Evolutionary conservation across 1,140 invertebrate species (phyloP), one percentile per base, ranked within the genome.

Genomic region (Holotrichia oblita): DNA sequence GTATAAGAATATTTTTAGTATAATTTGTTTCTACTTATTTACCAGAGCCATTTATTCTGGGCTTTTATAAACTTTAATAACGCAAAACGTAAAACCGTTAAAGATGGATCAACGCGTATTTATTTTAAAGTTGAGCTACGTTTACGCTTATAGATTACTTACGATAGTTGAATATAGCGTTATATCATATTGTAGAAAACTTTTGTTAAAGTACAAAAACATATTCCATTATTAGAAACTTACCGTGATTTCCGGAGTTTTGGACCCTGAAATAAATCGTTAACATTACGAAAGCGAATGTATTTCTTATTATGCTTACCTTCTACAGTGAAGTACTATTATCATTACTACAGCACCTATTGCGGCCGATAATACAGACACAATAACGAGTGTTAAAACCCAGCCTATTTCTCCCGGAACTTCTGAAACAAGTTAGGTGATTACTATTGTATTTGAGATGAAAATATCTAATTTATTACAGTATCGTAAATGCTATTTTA

Each of bases 321-420:
- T 88, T 87, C 87, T 89, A 86, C 89, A 89, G 83, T 88, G 89
- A 83, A 89, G 85, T 81, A 88, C 87, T 87, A 87, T 87, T 84
- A 89, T 88, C 89, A 89, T 89, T 82, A 89, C 83, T 83, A 89
- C 87, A 84, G 89, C 89, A 82, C 89, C 89, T 85, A 89, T 87
- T 78, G 89, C 83, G 83, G 88, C 89, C 77, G 88, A 89, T 85
- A 87, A 86, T 83, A 89, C 85, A 82, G 89, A 89, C 80, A 89
- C 89, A 85, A 89, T 89, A 64, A 89, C 87, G 81, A 89, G 82
- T 78, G 88, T 89, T 79, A 89, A 86, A 61, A 88, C 87, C 88
- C 88, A 89, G 81, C 88, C 87, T 80, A 89, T 81, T 85, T 89
- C 88, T 75, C 87, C 87, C 14, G 82, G 78, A 79, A 85, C 83